A percentile compares a stretch with the other conserved stretches of the same genome.
Conservation (phyloP, 2,888 invertebrate genomes). For the Drosophila affinis region DNA sequence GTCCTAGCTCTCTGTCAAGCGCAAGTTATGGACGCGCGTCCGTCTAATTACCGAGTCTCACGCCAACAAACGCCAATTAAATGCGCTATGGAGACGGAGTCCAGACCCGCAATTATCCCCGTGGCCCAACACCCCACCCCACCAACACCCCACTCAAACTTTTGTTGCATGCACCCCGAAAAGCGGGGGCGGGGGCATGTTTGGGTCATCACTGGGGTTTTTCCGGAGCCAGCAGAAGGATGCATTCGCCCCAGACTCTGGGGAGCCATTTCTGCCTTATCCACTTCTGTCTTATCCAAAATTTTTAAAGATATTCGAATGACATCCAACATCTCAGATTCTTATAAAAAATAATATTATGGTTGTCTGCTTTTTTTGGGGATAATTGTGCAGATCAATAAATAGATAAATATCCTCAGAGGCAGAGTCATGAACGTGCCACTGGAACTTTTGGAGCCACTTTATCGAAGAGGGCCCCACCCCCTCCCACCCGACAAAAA, state of each 20-base stretch:
- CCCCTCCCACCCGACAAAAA: not conserved
- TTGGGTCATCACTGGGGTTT: too few relatives aligned
- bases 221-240: too few relatives aligned
- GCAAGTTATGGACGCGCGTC: slow-evolving; percentile 15
- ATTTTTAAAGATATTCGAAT: not conserved
- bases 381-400: not conserved
- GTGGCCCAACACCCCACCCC: not conserved
- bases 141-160: not conserved
- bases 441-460: not conserved
- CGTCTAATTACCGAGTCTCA: slow-evolving; percentile 18
- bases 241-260: too few relatives aligned
- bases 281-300: too few relatives aligned
- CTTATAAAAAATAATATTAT: not conserved
- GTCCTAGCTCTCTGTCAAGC: not conserved
- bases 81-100: slow-evolving; percentile 7
- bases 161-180: not conserved
- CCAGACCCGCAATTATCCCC: slow-evolving; percentile 15
- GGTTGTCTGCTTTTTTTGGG: not conserved
- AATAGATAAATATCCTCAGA: not conserved
- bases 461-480: not conserved
- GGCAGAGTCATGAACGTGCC: not conserved
- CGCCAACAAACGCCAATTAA: slow-evolving; percentile 23
- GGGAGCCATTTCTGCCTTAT: too few relatives aligned
- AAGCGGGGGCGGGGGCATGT: too few relatives aligned
- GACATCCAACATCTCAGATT: not conserved